These are phyloP conservation scores for Pelecanoides urinatrix DNA, from an alignment of 2,113 vertebrate genomes.

Conservation along the genomic window DNA sequence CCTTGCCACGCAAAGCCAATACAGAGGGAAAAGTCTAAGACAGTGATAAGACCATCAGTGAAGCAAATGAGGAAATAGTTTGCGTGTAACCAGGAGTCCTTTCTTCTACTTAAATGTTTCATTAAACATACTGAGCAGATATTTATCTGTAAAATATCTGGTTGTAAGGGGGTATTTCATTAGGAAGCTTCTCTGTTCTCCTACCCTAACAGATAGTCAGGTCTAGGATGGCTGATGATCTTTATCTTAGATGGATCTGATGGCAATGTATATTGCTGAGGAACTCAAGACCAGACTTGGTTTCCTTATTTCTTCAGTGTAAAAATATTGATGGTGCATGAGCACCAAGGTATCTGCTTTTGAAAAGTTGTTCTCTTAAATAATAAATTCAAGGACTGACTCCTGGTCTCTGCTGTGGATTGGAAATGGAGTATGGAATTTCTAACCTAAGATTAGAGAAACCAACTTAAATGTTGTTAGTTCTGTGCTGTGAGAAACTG, in stretches of 20 bases:
- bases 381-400: neutral
- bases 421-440: neutral
- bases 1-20: too few species aligned
- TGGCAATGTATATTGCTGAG: neutral
- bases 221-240: neutral
- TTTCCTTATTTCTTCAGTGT: neutral
- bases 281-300: neutral
- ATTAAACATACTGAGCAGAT: neutral
- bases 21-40: neutral
- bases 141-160: neutral
- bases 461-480: neutral
- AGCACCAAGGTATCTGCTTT: neutral
- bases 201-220: too few species aligned
- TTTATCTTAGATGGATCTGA: neutral
- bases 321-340: neutral
- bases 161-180: too few species aligned
- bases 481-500: neutral
- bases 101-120: neutral
- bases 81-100: too few species aligned
- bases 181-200: too few species aligned
- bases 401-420: neutral
- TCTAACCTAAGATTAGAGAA: neutral
- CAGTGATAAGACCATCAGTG: neutral
- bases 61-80: neutral
- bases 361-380: neutral